Evolutionary conservation across 2,797 vertebrate genomes (phyloP).

Genomic region (Anguilla megastoma): DNA sequence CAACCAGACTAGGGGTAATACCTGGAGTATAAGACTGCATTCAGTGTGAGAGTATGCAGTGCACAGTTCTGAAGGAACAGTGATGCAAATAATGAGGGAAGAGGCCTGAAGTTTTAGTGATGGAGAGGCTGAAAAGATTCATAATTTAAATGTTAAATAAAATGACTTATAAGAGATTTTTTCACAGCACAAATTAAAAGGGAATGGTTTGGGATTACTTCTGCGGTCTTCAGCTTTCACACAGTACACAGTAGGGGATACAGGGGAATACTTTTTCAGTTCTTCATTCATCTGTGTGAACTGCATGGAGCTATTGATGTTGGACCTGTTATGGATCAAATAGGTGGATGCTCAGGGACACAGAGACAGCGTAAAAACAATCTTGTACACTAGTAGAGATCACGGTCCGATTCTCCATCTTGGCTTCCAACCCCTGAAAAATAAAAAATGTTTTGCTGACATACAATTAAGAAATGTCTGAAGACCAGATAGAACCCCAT

Average conservation of each 20-base stretch:
- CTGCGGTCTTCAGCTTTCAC: background rate
- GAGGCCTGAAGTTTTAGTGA: background rate
- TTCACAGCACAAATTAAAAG: slow-evolving; percentile 27
- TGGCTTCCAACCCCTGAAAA: background rate
- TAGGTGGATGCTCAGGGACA: background rate
- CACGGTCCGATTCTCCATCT: background rate
- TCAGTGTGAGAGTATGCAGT: background rate
- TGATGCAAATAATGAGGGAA: background rate
- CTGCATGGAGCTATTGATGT: slow-evolving; percentile 13
- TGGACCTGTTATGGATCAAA: background rate
- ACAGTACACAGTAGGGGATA: background rate
- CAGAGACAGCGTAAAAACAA: background rate
- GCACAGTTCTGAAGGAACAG: background rate
- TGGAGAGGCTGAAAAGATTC: slow-evolving; percentile 21
- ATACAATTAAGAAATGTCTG: background rate
- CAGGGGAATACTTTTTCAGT: background rate
- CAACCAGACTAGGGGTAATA: background rate
- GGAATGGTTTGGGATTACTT: background rate
- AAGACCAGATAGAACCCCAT: background rate
- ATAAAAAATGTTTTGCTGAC: background rate
- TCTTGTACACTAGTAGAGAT: background rate
- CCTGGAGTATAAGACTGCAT: background rate
- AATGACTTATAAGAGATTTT: slow-evolving; percentile 7
- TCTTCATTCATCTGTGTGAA: background rate
- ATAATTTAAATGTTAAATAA: slow-evolving; percentile 17